A percentile compares a stretch with the other conserved stretches of the same genome.
Conservation (phyloP, 1,140 invertebrate genomes). For the Sitobion miscanthi region DNA sequence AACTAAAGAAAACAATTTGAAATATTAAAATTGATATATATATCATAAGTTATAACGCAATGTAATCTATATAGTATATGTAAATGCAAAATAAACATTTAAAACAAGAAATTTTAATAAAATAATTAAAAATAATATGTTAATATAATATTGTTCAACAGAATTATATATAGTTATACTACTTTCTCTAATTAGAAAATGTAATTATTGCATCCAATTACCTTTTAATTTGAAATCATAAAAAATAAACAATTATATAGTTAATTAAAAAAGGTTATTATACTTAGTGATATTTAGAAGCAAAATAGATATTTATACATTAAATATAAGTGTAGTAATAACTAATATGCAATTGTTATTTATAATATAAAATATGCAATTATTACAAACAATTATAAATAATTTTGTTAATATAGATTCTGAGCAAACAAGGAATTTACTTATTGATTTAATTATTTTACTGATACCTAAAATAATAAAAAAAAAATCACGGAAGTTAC, state of each 20-base stretch:
- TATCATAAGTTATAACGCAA: not conserved
- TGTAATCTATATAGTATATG: not conserved
- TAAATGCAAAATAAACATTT: not conserved
- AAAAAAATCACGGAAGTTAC: not conserved
- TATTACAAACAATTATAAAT: not conserved
- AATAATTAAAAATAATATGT: not conserved
- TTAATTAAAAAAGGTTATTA: not conserved
- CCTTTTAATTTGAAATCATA: constrained; percentile 13
- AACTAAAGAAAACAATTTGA: not conserved
- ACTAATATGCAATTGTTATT: too few relatives aligned
- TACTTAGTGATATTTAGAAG: not conserved
- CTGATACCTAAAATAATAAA: not conserved
- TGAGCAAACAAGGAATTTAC: not conserved
- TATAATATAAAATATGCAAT: not conserved
- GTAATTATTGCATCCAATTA: constrained; percentile 3
- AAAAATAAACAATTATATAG: not conserved
- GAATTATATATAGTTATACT: not conserved
- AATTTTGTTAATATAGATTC: not conserved
- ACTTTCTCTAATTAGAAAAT: constrained; percentile 24
- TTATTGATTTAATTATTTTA: not conserved
- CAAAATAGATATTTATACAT: not conserved
- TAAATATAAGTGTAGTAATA: not conserved
- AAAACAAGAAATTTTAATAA: constrained; percentile 3
- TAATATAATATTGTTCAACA: not conserved
- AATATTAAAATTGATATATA: not conserved